Evolutionary conservation across 2,113 vertebrate genomes (phyloP).

Genomic region (Macaca mulatta): DNA sequence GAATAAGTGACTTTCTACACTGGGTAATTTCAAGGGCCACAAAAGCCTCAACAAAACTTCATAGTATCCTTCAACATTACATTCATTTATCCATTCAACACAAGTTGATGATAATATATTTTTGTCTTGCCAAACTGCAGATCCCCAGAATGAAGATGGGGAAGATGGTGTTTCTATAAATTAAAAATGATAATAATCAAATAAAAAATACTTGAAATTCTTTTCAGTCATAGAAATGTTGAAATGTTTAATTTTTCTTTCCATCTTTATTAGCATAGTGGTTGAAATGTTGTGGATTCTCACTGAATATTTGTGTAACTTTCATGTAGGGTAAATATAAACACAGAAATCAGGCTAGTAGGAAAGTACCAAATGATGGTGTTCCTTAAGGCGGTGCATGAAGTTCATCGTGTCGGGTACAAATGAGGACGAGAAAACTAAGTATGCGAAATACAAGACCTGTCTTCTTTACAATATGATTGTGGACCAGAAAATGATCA

Average conservation of each 20-base stretch:
- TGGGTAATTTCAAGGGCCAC: background rate
- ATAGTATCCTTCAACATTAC: background rate
- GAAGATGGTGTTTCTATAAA: background rate
- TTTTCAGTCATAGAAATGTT: background rate
- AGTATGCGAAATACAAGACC: background rate
- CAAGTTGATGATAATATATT: background rate
- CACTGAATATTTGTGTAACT: background rate
- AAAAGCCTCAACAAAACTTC: background rate
- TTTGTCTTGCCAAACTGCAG: background rate
- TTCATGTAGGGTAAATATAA: background rate
- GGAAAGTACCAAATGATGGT: background rate
- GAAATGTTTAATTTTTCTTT: background rate
- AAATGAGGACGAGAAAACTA: background rate
- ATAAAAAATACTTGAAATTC: background rate
- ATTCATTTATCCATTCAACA: background rate
- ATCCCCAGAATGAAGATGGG: background rate
- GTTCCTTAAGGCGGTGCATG: rapidly evolving
- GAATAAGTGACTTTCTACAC: background rate
- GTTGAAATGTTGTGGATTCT: background rate
- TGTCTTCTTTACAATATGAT: background rate
- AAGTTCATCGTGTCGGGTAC: background rate
- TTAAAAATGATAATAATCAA: background rate
- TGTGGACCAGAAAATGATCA: background rate
- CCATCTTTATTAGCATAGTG: background rate
- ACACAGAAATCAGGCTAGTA: background rate